Evolutionary conservation across 2,888 invertebrate species (phyloP).

Genomic region (Oxycera nigricornis): DNA sequence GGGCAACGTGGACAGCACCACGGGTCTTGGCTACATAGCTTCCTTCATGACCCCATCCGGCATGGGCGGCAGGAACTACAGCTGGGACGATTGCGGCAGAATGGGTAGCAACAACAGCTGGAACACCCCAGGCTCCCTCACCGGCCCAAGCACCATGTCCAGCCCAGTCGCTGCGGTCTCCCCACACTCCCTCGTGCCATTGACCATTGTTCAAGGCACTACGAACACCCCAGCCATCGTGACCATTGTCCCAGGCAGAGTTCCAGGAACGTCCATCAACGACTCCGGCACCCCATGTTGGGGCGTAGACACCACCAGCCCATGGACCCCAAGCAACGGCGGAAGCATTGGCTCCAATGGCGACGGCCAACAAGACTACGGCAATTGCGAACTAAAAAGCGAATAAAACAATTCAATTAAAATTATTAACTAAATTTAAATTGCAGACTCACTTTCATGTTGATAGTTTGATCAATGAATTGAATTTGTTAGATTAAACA

Average conservation of each 20-base stretch:
- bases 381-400: constrained; percentile 54
- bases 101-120: constrained; percentile 4
- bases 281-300: too few species aligned
- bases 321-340: constrained; percentile 30
- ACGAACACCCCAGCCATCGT: too few species aligned
- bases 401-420: background rate
- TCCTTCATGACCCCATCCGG: constrained; percentile 46
- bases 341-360: constrained; percentile 48
- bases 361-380: constrained; percentile 55
- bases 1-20: constrained; percentile 66
- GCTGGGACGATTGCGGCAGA: background rate
- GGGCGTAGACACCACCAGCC: too few species aligned
- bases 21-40: constrained; percentile 66
- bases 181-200: constrained; percentile 47
- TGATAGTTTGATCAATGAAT: constrained; percentile 47
- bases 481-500: background rate
- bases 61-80: background rate
- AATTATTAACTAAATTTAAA: background rate
- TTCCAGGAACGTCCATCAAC: too few species aligned
- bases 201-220: too few species aligned
- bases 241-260: too few species aligned
- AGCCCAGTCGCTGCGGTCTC: constrained; percentile 19
- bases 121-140: background rate
- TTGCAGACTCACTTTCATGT: constrained; percentile 59
- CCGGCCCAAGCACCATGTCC: constrained; percentile 7